Conservation (phyloP, 1,140 invertebrate genomes). For the Zelostemma sp. region DNA sequence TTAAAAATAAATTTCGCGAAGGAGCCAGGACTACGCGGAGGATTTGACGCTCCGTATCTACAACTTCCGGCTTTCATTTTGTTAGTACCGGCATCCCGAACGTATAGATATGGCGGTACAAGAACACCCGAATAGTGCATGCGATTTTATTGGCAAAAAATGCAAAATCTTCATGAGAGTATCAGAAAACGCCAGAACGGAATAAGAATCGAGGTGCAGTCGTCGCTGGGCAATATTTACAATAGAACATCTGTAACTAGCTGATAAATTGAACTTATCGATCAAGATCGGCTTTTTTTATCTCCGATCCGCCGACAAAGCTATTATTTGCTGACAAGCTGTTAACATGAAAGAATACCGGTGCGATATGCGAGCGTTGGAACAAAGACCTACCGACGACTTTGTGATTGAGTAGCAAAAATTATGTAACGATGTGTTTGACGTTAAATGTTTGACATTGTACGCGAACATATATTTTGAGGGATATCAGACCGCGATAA, state of each 20-base stretch:
- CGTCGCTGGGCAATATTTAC: conserved; percentile 24
- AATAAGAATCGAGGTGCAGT: conserved; percentile 4
- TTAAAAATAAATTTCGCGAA: conserved; percentile 15
- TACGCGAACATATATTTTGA: conserved; percentile 30
- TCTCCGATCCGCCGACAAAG: conserved; percentile 47
- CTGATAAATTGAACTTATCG: conserved; percentile 38
- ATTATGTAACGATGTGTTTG: conserved; percentile 45
- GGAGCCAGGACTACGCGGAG: too few relatives aligned
- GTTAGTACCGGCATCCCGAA: too few relatives aligned
- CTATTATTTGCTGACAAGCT: conserved; percentile 50
- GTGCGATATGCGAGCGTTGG: conserved; percentile 25
- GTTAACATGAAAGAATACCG: conserved; percentile 57
- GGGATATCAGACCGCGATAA: conserved; percentile 31
- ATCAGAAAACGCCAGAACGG: not conserved
- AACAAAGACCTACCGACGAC: conserved; percentile 48
- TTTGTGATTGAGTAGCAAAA: conserved; percentile 45
- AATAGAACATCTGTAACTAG: conserved; percentile 29
- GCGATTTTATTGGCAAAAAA: too few relatives aligned
- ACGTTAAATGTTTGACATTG: conserved; percentile 40
- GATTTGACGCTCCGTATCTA: conserved; percentile 38
- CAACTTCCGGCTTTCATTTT: too few relatives aligned
- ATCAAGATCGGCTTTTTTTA: conserved; percentile 51
- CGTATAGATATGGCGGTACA: too few relatives aligned
- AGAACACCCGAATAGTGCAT: too few relatives aligned
- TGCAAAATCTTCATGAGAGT: too few relatives aligned